Evolutionary conservation across 2,797 vertebrate genomes (phyloP), one percentile per base, ranked within the genome.

Genomic region (Eospalax fontanierii): DNA sequence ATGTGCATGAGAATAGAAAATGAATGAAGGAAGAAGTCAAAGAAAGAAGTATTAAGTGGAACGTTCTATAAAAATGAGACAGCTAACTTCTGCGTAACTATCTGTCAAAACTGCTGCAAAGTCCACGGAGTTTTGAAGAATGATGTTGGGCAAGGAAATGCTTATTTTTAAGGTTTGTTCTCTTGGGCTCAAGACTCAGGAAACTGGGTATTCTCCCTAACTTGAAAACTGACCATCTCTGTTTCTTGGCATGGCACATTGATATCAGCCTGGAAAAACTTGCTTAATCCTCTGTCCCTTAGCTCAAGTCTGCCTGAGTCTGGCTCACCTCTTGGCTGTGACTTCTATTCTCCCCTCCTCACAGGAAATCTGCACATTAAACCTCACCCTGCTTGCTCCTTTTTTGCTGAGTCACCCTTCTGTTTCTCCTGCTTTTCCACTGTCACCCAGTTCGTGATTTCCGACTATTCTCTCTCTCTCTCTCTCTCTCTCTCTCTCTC

Each of bases 61-160:
- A 54, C 14, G 50, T 54, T 54, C 50, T 14, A 54, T 7, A n/a
- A 54, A 54, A 54, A 54, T 54, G 50, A 12, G 50, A 85, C 96
- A 98, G 70, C 82, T 94, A 50, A 95, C 91, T 21, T 90, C 93
- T n/a, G 81, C 90, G 50, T 76, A 50, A 28, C 97, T 91, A 40
- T 91, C 79, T 33, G 33, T 76, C 38, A 35, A 33, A 82, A 54
- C 93, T 18, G 26, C 50, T 18, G 12, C 30, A 54, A 90, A 90
- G 59, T 92, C 87, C 86, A 92, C 30, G 14, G 82, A 79, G 35
- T 16, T 0, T 19, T 46, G 28, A 71, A 86, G 16, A 57, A 40
- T 61, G 33, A 40, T 59, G 30, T 24, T n/a, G 0, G 40, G 30
- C 76, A 83, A 89, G 63, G 18, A 43, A 82, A 35, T n/a, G 7